These are phyloP conservation scores for Pentalonia nigronervosa DNA, from an alignment of 1,140 invertebrate species.

Conservation along the genomic window DNA sequence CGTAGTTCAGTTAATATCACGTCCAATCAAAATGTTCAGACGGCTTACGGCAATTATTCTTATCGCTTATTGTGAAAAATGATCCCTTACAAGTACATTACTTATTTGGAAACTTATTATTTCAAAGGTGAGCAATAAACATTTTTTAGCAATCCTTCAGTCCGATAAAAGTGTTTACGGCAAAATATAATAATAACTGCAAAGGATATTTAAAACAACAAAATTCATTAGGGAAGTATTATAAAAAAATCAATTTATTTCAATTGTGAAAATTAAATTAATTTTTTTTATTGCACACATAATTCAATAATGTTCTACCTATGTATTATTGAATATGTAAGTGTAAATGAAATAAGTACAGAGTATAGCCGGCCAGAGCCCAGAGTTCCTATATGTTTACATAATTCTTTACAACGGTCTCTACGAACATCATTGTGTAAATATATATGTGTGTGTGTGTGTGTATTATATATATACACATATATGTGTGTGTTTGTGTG, in stretches of 20 bases:
- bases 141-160: not conserved
- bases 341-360: not conserved
- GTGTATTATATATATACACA: too few relatives aligned
- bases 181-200: too few relatives aligned
- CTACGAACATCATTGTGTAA: too few relatives aligned
- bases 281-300: not conserved
- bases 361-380: too few relatives aligned
- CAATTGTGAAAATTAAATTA: not conserved
- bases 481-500: too few relatives aligned
- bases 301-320: not conserved
- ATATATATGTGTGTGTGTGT: too few relatives aligned
- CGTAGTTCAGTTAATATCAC: not conserved
- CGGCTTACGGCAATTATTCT: too few relatives aligned
- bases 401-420: too few relatives aligned
- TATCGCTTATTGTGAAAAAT: not conserved
- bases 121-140: not conserved
- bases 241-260: too few relatives aligned
- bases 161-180: not conserved
- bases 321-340: not conserved
- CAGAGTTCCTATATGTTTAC: too few relatives aligned
- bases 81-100: not conserved
- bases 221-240: too few relatives aligned
- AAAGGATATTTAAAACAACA: too few relatives aligned
- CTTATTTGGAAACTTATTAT: not conserved
- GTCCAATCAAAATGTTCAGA: not conserved